Conservation (phyloP, 2,113 vertebrate species). For the Brevimyrus niger region DNA sequence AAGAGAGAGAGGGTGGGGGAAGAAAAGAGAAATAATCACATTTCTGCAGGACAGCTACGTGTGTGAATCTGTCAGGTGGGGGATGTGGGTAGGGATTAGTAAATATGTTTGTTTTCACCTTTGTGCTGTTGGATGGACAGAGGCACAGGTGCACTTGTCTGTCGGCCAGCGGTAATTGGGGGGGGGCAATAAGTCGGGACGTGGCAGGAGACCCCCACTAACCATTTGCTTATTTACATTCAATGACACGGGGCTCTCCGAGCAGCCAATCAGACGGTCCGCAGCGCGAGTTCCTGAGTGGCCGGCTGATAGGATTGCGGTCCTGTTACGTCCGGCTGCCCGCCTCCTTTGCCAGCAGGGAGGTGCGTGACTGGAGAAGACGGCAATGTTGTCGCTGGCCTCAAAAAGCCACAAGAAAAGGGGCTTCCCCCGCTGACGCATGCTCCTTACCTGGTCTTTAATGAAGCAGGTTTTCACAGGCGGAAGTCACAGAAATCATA, state of each 20-base stretch:
- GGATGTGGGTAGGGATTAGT: background rate
- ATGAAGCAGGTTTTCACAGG: background rate
- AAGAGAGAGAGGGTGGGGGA: conserved; percentile 5
- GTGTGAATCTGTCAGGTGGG: background rate
- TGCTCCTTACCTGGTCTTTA: background rate
- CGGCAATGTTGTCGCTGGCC: background rate
- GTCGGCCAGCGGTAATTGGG: background rate
- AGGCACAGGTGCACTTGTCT: background rate
- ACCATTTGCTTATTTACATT: conserved; percentile 83
- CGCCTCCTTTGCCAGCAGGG: background rate
- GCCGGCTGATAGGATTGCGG: conserved; percentile 66
- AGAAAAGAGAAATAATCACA: conserved; percentile 44
- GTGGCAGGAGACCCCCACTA: conserved; percentile 56
- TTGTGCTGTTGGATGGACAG: background rate
- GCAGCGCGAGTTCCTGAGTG: conserved; percentile 75
- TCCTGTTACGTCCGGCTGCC: conserved; percentile 44
- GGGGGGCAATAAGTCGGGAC: conserved; percentile 27
- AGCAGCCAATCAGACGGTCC: conserved; percentile 63
- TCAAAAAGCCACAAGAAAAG: background rate
- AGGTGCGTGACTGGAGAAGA: background rate
- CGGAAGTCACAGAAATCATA: background rate
- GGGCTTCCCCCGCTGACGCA: background rate
- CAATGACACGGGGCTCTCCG: conserved; percentile 60
- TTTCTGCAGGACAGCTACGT: conserved; percentile 29
- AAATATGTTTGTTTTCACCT: background rate